Base-by-base conservation (phyloP, 92 coral and sea anemone genomes). In the Meandrina meandrites region DNA sequence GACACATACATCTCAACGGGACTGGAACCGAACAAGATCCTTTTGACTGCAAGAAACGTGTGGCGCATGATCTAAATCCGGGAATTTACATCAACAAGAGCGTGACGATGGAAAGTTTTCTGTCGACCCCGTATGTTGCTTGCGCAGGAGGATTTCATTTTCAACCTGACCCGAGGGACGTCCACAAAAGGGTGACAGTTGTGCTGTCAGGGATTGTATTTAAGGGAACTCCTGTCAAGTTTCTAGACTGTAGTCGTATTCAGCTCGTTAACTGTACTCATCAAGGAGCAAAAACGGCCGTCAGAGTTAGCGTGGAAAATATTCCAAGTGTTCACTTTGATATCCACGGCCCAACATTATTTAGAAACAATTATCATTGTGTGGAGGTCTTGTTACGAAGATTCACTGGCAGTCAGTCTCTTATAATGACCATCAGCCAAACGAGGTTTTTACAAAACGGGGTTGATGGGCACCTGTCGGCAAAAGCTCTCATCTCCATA, bases 21-120 rank as follows among this genome's bases (percentile, higher is more conserved):
- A 87, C 93, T 78, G 93, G 91, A 42, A 90, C 95, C 77, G 76
- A 87, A 67, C 70, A 36, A 24, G 82, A 73, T 18, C 93, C 95
- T 18, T 90, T 83, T 81, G 34, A 81, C 87, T 92, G 95, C 80
- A 64, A 60, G 58, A 80, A 84, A 18, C 32, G 68, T 24, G 45
- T 64, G 16, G 60, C 88, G 73, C 56, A 67, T 81, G 57, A 51
- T 40, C 71, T 79, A 27, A 3, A 73, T 56, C 86, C 78, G 80
- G 91, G 93, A 36, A 83, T 90, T 79, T 70, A 37, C 36, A 42
- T 74, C 50, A 64, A 79, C 36, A 87, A 80, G 77, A 92, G 88
- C 56, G 30, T 92, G 54, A 48, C 89, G 13, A 69, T 86, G 15
- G 71, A 79, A 36, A 16, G 85, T 8, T 51, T 86, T 30, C 21